phyloP scores from a whole-genome alignment of 92 coral and sea anemone species.

The Virgularia gustaviana region DNA sequence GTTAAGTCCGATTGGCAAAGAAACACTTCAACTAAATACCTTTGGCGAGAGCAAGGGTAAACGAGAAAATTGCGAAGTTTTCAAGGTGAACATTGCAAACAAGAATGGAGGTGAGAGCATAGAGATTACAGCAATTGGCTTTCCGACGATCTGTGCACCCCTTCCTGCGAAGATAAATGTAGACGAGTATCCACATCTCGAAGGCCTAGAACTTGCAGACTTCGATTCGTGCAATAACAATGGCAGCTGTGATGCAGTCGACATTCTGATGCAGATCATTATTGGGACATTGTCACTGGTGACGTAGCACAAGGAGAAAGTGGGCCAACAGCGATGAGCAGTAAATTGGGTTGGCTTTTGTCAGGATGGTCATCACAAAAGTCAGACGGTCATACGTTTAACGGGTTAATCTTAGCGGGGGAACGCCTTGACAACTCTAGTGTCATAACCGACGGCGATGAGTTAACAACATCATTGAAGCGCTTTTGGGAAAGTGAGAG shows the following conservation, averaged over 20 bases:
- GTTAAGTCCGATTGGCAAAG: not conserved
- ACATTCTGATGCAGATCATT: conserved; percentile 20
- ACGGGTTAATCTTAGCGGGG: conserved; percentile 40
- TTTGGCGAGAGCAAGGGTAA: conserved; percentile 9
- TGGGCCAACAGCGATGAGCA: conserved; percentile 11
- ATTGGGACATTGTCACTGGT: conserved; percentile 20
- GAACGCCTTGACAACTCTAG: conserved; percentile 24
- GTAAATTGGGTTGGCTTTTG: conserved; percentile 20
- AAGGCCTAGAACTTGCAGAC: conserved; percentile 59
- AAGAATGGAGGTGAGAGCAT: not conserved
- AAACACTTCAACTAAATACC: conserved; percentile 12
- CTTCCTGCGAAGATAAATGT: conserved; percentile 1
- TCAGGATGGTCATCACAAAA: not conserved
- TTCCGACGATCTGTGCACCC: conserved; percentile 9
- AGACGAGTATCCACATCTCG: conserved; percentile 45
- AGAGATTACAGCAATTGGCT: conserved; percentile 3
- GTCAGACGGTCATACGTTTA: not conserved
- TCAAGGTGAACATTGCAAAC: conserved; percentile 1
- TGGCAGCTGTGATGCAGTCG: not conserved
- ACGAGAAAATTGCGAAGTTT: conserved; percentile 16
- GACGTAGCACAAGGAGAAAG: conserved; percentile 1
- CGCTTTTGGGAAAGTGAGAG: conserved; percentile 29
- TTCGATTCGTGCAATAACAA: not conserved
- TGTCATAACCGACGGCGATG: not conserved
- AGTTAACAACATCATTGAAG: not conserved